Evolutionary conservation across 2,797 vertebrate genomes (phyloP), one percentile per base, ranked within the genome.

Genomic region (Sebastes nivosus): DNA sequence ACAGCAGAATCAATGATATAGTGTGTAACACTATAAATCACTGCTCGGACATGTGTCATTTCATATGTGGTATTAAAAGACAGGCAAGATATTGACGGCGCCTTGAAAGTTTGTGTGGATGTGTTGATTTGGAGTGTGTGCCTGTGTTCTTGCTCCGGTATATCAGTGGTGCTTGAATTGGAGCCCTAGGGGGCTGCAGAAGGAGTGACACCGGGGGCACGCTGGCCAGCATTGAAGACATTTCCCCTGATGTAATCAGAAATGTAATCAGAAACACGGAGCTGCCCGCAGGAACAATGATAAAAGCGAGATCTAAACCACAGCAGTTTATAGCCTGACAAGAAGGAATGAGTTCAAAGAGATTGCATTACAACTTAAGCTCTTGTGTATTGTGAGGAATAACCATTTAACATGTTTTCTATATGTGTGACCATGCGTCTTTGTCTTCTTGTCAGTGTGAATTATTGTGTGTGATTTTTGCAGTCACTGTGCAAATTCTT

Each of bases 231-330:
- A 65, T 82, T 82, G 54, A 81, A 59, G 22, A 81, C 63, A 72
- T 79, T 83, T 83, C 46, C 59, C 57, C 60, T 66, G 65, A 82
- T 80, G 84, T 76, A 67, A 87, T 87, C 82, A 86, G 71, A 83
- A 87, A 83, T 80, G 52, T 27, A 85, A 88, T 83, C 86, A 74
- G 61, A 67, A 77, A 70, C 65, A 60, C 18, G 55, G 52, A 30
- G 36, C 30, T 66, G 58, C 80, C 64, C 61, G 32, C 58, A 38
- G 85, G 70, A 79, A 67, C 32, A 63, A 29, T 25, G 64, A 69
- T 34, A 72, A 68, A 74, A 63, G 58, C 52, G 42, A 36, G 25
- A 57, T 79, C 59, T 79, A 71, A 81, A 65, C n/a, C 18, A 29
- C 5, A 10, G 64, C 6, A 72, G 42, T 74, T 72, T 65, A 55